Base-by-base conservation (phyloP, 2,888 invertebrate species). In the Caenorhabditis sp. region DNA sequence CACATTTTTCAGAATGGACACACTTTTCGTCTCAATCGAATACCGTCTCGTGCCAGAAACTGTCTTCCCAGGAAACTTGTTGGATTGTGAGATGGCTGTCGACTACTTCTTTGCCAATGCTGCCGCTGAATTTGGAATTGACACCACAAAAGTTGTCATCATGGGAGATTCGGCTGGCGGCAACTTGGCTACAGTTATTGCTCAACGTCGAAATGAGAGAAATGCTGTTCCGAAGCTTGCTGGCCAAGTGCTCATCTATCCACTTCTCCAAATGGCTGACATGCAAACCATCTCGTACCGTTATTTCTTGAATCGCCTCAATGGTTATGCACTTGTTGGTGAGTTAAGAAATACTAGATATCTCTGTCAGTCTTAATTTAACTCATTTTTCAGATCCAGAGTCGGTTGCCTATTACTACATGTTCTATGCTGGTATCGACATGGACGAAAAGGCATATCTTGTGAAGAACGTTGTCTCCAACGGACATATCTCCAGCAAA, bases 1-100 rank as follows among this genome's bases (percentile, higher is more conserved):
- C 36, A 8, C 5, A 8, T 36, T 24, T 65, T 65, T 21, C 60
- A 75, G 76, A 61, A 69, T 76, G 58, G 66, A 70, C 24, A 76
- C 74, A 1, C 64, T 81, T 19, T 73, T 79, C 57, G 68, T 81
- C 19, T 82, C 82, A 26, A 71, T 82, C 43, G 82, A 82, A 37
- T 89, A 89, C 73, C 83, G 89, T 17, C 85, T 88, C 62, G 87
- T 88, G 0, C 89, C 89, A 5, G 87, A 88, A 72, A 83, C 88
- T 62, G 81, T 83, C 0, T 89, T 87, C 71, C 89, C 89, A 4
- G 88, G 86, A 0, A 85, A 87, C 1, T 83, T 87, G 51, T 80
- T 86, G 1, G 89, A 89, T 71, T 88, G 88, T 66, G 79, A 88
- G 36, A 69, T 77, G 1, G 89, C 85, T 8, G 84, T 88, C 31